Conservation (phyloP, 2,797 vertebrate species). For the Neosalanx taihuensis region DNA sequence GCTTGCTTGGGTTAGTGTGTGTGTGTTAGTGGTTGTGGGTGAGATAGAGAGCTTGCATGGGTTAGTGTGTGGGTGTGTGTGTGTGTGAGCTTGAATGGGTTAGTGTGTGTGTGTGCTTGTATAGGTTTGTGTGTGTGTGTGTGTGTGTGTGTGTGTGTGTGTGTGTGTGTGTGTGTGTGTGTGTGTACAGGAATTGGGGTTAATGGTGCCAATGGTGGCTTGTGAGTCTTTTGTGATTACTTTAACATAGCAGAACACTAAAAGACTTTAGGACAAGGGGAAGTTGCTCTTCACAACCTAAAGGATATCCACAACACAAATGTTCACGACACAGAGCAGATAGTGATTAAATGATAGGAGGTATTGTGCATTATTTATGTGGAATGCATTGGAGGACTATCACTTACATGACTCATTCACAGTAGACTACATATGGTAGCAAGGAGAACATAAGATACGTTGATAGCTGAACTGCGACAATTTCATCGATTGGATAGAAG, state of each 20-base stretch:
- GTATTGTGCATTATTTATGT: conserved; percentile 62
- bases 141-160: no score
- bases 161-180: conserved; percentile 4
- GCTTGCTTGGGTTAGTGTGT: neutral
- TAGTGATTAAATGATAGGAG: conserved; percentile 26
- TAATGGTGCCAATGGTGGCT: neutral
- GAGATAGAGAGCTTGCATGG: neutral
- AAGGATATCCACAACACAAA: conserved; percentile 20
- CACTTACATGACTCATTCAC: conserved; percentile 40
- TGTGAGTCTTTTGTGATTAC: neutral
- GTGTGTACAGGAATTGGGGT: neutral
- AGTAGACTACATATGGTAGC: neutral
- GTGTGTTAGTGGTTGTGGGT: conserved; percentile 12
- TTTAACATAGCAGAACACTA: neutral
- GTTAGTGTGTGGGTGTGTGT: neutral
- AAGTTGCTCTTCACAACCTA: conserved; percentile 15
- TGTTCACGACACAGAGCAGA: conserved; percentile 4
- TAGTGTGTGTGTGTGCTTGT: conserved; percentile 15
- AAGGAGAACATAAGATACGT: neutral
- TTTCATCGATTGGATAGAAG: neutral
- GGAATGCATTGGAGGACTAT: conserved; percentile 43
- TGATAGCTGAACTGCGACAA: neutral
- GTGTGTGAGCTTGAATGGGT: conserved; percentile 9
- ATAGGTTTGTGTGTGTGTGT: conserved; percentile 8
- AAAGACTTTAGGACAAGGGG: neutral